Evolutionary conservation across 2,113 vertebrate species (phyloP).

Genomic region (Ptychochromis oligacanthus): DNA sequence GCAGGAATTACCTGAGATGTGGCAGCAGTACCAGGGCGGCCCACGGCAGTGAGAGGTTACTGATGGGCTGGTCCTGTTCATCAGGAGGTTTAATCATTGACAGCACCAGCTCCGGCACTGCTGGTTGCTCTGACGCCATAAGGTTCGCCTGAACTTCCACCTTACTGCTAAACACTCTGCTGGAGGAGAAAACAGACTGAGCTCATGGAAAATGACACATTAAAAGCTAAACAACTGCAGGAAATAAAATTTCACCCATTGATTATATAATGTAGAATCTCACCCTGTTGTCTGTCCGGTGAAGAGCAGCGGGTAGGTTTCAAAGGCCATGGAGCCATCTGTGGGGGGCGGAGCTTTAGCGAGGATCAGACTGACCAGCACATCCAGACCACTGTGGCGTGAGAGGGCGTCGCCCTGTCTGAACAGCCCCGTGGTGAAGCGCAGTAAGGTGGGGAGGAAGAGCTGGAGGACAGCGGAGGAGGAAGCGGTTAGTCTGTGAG

Average conservation of each 20-base stretch:
- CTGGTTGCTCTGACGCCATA: constrained; percentile 57
- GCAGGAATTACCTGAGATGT: constrained; percentile 86
- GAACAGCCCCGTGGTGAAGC: constrained; percentile 83
- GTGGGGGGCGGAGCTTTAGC: constrained; percentile 91
- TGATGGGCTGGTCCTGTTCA: constrained; percentile 56
- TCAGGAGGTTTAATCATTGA: constrained; percentile 80
- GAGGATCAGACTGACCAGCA: constrained; percentile 88
- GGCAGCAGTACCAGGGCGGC: constrained; percentile 90
- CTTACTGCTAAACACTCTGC: constrained; percentile 47
- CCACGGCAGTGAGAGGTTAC: constrained; percentile 87
- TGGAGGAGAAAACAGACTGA: background rate
- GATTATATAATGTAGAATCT: constrained; percentile 13
- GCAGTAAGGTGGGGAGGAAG: constrained; percentile 88
- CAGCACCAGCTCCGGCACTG: constrained; percentile 83
- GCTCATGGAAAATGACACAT: background rate
- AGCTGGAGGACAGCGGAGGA: constrained; percentile 73
- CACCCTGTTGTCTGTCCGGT: constrained; percentile 79
- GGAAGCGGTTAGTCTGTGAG: background rate
- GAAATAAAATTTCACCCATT: rapidly evolving
- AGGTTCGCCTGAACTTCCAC: constrained; percentile 45
- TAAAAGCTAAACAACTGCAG: too few species aligned
- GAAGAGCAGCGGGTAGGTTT: constrained; percentile 94
- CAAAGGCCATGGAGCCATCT: constrained; percentile 91
- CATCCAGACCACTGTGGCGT: constrained; percentile 80
- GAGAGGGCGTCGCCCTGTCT: constrained; percentile 57